Percentiles rank a stretch among this genome's conserved stretches.
Conservation (phyloP, 2,888 invertebrate genomes). For the Drosophila hamatofila region DNA sequence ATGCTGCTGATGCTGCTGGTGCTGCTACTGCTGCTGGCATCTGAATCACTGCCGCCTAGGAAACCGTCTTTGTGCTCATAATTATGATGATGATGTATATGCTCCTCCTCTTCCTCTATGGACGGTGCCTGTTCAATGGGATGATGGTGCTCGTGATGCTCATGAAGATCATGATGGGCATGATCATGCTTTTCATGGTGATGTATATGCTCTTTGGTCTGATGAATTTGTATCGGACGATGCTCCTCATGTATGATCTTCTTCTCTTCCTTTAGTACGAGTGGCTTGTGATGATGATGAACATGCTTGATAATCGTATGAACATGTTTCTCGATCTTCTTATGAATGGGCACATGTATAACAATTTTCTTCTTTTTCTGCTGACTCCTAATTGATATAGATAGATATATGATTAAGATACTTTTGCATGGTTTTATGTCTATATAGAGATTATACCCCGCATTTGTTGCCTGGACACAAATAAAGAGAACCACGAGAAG, state of each 20-base stretch:
- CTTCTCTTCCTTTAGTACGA: conserved; percentile 85
- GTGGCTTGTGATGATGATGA: conserved; percentile 85
- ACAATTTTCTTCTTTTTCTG: conserved; percentile 84
- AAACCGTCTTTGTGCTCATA: conserved; percentile 75
- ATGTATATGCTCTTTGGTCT: conserved; percentile 83
- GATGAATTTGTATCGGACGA: conserved; percentile 80
- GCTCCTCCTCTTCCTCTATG: conserved; percentile 69
- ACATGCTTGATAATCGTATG: conserved; percentile 85
- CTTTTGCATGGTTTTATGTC: neutral
- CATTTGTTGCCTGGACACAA: conserved; percentile 71
- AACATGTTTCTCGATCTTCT: conserved; percentile 85
- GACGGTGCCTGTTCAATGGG: conserved; percentile 51
- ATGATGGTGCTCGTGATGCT: conserved; percentile 69
- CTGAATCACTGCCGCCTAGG: conserved; percentile 57
- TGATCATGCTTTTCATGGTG: conserved; percentile 80
- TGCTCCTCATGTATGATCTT: conserved; percentile 84
- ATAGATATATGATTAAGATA: neutral
- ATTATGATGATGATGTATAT: conserved; percentile 76
- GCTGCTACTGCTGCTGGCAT: conserved; percentile 51
- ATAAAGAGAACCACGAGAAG: conserved; percentile 69
- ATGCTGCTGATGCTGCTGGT: conserved; percentile 33
- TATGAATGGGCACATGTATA: conserved; percentile 84
- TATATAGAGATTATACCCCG: conserved; percentile 60
- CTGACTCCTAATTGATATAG: conserved; percentile 43
- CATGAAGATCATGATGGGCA: conserved; percentile 65